Conservation (phyloP, 2,113 vertebrate species). For the Protomyctophum bolini region DNA sequence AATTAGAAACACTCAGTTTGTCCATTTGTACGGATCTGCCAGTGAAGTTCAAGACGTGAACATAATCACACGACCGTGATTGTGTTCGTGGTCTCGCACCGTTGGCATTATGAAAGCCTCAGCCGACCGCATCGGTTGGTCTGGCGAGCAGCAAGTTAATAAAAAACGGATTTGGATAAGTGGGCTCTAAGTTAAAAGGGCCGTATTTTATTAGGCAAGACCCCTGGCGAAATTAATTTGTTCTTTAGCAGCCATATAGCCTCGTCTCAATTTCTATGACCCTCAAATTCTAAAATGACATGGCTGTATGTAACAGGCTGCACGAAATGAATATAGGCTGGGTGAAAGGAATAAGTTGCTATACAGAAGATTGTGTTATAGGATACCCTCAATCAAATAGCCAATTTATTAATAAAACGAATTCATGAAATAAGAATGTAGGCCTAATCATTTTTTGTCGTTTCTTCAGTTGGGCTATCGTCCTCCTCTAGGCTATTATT, state of each 20-base stretch:
- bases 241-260: slow-evolving; percentile 8
- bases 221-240: slow-evolving; percentile 43
- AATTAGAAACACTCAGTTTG: not conserved
- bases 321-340: too few relatives aligned
- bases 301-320: slow-evolving; percentile 4
- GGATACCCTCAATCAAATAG: not conserved
- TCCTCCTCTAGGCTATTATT: not conserved
- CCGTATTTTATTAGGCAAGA: slow-evolving; percentile 42
- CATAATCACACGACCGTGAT: slow-evolving; percentile 30
- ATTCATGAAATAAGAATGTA: not conserved
- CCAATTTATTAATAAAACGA: not conserved
- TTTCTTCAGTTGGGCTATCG: too few relatives aligned
- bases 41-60: slow-evolving; percentile 49
- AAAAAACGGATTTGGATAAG: slow-evolving; percentile 77
- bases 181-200: slow-evolving; percentile 58
- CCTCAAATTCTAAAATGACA: slow-evolving; percentile 19
- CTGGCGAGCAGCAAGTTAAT: slow-evolving; percentile 71
- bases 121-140: slow-evolving; percentile 67
- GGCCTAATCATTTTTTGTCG: too few relatives aligned
- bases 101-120: slow-evolving; percentile 61
- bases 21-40: slow-evolving; percentile 29
- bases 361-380: not conserved
- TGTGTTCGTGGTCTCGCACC: slow-evolving; percentile 63
- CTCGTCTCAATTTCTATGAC: slow-evolving; percentile 25
- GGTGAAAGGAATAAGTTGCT: too few relatives aligned